Evolutionary conservation across 2,888 invertebrate genomes (phyloP), one percentile per base, ranked within the genome.

Genomic region (Zygogramma bicolorata): DNA sequence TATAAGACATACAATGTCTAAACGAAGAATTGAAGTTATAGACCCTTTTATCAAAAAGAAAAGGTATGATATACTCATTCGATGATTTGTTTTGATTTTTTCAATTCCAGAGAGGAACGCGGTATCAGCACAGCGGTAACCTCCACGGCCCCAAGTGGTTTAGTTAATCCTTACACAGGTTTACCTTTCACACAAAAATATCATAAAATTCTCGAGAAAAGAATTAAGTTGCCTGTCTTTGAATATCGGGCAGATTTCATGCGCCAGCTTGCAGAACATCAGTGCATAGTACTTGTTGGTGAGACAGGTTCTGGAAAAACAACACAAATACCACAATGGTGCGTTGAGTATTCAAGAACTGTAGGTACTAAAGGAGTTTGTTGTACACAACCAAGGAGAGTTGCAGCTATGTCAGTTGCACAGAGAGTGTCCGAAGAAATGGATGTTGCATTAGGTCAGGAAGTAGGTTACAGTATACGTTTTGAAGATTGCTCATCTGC

Each of bases 221-320:
- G 99, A 34, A 94, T 95, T 31, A 93, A 94, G 1, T 89, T 99
- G 73, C 99, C 99, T 0, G 99, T 99, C 0, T 99, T 99, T 91
- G 99, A 99, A 85, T 99, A 99, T 88, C 93, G 96, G 82, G 92
- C 94, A 1, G 97, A 98, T 87, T 99, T 99, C 87, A 95, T 97
- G 94, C 92, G 97, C 81, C 89, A 97, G 42, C 89, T 99, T n/a
- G 93, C 93, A 76, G 94, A 95, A 68, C 94, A 98, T 87, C 99
- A 99, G 84, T 95, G 95, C 76, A 95, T 98, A 27, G 98, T 99
- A 1, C 89, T 99, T 0, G 99, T 99, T 3, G 99, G 99, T 80
- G 99, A 99, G 86, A 99, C 98, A 0, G 99, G 99, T n/a, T 98
- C 98, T 1, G 99, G 99, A 0, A 99, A 99, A 89, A 99, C 99